Conservation (phyloP, 2,888 invertebrate species). For the Cryptocephalus moraei region DNA sequence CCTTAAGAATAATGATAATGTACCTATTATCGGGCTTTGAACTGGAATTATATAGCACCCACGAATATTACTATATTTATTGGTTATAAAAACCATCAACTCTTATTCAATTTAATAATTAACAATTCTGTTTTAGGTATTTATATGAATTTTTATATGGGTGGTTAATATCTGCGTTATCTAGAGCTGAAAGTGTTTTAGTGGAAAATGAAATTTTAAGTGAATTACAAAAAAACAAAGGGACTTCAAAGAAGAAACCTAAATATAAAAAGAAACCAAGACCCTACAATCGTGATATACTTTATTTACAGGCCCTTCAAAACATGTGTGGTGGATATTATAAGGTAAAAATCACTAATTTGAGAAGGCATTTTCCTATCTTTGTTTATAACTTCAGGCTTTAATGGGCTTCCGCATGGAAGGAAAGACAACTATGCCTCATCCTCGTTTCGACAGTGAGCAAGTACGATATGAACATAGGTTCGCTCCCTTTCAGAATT, state of each 20-base stretch:
- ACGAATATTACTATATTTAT: slow-evolving; percentile 93
- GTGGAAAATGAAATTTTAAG: slow-evolving; percentile 51
- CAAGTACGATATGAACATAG: slow-evolving; percentile 91
- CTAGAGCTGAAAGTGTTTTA: slow-evolving; percentile 77
- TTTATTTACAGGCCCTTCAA: slow-evolving; percentile 85
- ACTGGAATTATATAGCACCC: slow-evolving; percentile 87
- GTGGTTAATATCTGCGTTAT: slow-evolving; percentile 85
- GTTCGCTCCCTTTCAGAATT: slow-evolving; percentile 78
- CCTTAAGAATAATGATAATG: slow-evolving; percentile 84
- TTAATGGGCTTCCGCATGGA: slow-evolving; percentile 81
- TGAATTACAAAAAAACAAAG: slow-evolving; percentile 39
- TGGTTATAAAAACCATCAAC: slow-evolving; percentile 48
- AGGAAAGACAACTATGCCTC: slow-evolving; percentile 75
- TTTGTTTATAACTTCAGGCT: slow-evolving; percentile 47
- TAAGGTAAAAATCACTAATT: slow-evolving; percentile 48
- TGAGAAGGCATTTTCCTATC: slow-evolving; percentile 1
- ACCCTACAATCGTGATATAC: slow-evolving; percentile 72
- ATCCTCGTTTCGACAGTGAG: slow-evolving; percentile 85
- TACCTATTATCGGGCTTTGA: slow-evolving; percentile 92
- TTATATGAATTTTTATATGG: slow-evolving; percentile 90
- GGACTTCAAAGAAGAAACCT: slow-evolving; percentile 55
- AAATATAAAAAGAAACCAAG: slow-evolving; percentile 48
- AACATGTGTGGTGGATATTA: slow-evolving; percentile 93
- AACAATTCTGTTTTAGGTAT: slow-evolving; percentile 50
- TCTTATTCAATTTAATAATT: no score